Evolutionary conservation across 2,888 invertebrate genomes (phyloP).

Genomic region (Tinea semifulvella): DNA sequence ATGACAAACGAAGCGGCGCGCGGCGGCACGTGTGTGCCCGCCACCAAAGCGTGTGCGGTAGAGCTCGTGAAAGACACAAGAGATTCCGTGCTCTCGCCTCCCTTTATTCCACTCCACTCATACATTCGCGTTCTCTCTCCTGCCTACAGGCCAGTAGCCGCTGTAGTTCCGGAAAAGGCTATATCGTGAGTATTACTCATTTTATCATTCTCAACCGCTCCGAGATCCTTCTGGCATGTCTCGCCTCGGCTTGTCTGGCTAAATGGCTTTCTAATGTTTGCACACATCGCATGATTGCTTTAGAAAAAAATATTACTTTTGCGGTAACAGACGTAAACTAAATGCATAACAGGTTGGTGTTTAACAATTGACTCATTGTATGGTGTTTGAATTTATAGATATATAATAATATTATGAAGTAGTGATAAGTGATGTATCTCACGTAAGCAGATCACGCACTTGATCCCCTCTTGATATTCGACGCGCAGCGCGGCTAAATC

Average conservation of each 20-base stretch:
- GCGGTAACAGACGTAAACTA: too few relatives aligned
- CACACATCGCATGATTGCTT: slow-evolving; percentile 14
- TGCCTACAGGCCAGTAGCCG: slow-evolving; percentile 86
- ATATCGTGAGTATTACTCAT: slow-evolving; percentile 84
- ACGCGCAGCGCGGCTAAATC: slow-evolving; percentile 62
- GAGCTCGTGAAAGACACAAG: slow-evolving; percentile 40
- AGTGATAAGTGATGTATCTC: slow-evolving; percentile 4
- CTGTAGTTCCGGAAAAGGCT: slow-evolving; percentile 93
- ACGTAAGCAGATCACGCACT: slow-evolving; percentile 59
- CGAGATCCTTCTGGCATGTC: slow-evolving; percentile 29
- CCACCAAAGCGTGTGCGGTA: background rate
- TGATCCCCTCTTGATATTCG: slow-evolving; percentile 49
- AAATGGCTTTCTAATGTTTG: slow-evolving; percentile 19
- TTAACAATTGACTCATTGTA: too few relatives aligned
- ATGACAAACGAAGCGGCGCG: too few relatives aligned
- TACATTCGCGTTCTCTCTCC: slow-evolving; percentile 66
- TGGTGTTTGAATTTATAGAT: slow-evolving; percentile 9
- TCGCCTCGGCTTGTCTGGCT: slow-evolving; percentile 27
- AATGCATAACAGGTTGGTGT: too few relatives aligned
- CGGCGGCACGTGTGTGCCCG: background rate
- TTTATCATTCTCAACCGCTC: slow-evolving; percentile 43
- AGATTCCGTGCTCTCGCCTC: slow-evolving; percentile 31
- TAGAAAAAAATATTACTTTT: background rate
- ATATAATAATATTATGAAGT: slow-evolving; percentile 7
- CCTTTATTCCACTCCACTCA: slow-evolving; percentile 57